phyloP scores from a whole-genome alignment of 92 coral and sea anemone species.

The Anthopleura xanthogrammica region DNA sequence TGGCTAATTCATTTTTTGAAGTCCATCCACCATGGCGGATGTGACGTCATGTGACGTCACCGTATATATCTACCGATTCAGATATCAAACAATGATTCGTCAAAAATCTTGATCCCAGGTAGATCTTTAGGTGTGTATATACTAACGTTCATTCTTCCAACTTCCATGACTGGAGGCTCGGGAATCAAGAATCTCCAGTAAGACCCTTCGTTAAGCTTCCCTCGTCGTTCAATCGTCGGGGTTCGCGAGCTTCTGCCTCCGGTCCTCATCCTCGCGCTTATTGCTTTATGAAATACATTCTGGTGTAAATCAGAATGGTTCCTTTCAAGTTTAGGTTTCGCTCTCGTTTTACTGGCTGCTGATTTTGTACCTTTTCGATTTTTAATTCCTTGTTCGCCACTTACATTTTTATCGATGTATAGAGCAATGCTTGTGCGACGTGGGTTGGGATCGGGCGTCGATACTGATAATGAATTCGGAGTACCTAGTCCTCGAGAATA shows the following conservation, averaged over 20 bases:
- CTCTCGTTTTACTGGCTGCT: not conserved
- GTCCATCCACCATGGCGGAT: too few species aligned
- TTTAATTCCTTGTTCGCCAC: not conserved
- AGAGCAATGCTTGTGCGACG: constrained; percentile 57
- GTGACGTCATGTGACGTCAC: too few species aligned
- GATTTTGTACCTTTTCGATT: constrained; percentile 12
- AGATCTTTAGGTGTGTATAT: constrained; percentile 90
- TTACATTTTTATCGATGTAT: constrained; percentile 2
- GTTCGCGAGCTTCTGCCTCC: constrained; percentile 13
- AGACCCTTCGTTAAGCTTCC: constrained; percentile 58
- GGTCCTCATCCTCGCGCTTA: constrained; percentile 21
- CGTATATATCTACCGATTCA: constrained; percentile 8
- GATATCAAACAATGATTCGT: constrained; percentile 86
- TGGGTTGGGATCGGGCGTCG: constrained; percentile 38
- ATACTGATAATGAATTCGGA: constrained; percentile 21
- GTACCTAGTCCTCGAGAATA: constrained; percentile 9
- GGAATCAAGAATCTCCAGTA: constrained; percentile 91
- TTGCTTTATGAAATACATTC: constrained; percentile 34
- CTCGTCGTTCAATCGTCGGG: constrained; percentile 56
- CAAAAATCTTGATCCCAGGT: constrained; percentile 95
- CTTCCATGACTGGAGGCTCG: constrained; percentile 88
- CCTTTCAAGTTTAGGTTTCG: not conserved
- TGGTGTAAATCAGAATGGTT: constrained; percentile 6
- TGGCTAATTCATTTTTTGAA: too few species aligned
- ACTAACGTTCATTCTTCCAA: constrained; percentile 91